A percentile compares a stretch with the other conserved stretches of the same genome.
Evolutionary conservation across 2,797 vertebrate genomes (phyloP).

Genomic region (Clarias platycephalus): DNA sequence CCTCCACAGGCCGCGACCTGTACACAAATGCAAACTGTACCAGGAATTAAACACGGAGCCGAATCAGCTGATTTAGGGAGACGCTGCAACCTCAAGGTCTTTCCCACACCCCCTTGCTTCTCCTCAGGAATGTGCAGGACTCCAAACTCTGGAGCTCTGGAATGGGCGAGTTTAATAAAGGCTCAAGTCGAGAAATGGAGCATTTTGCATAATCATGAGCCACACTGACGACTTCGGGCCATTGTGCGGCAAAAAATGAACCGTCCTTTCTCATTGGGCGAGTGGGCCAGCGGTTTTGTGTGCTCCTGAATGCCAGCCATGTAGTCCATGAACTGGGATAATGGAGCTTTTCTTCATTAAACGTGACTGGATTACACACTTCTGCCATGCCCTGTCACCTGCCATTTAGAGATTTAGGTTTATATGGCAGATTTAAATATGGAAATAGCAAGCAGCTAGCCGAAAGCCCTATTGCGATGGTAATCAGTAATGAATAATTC

Average conservation of each 20-base stretch:
- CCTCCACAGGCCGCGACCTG: slow-evolving; percentile 69
- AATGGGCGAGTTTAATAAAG: slow-evolving; percentile 54
- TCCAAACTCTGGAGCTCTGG: slow-evolving; percentile 39
- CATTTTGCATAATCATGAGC: slow-evolving; percentile 61
- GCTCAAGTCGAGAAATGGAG: slow-evolving; percentile 46
- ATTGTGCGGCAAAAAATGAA: slow-evolving; percentile 56
- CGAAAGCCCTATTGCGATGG: slow-evolving; percentile 59
- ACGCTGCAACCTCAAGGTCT: slow-evolving; percentile 57
- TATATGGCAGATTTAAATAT: slow-evolving; percentile 56
- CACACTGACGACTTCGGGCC: slow-evolving; percentile 43
- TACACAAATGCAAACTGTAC: slow-evolving; percentile 69
- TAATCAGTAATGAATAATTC: slow-evolving; percentile 64
- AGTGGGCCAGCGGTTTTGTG: slow-evolving; percentile 52
- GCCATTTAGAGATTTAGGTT: slow-evolving; percentile 47
- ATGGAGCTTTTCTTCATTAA: slow-evolving; percentile 61
- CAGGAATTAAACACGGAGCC: slow-evolving; percentile 64
- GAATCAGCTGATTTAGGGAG: slow-evolving; percentile 66
- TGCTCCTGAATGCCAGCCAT: slow-evolving; percentile 48
- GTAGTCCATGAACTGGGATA: slow-evolving; percentile 52
- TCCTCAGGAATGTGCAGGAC: slow-evolving; percentile 62
- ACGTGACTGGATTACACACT: slow-evolving; percentile 58
- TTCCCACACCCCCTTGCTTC: slow-evolving; percentile 69
- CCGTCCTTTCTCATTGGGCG: slow-evolving; percentile 50
- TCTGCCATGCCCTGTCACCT: slow-evolving; percentile 39
- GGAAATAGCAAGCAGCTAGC: slow-evolving; percentile 42